These are phyloP conservation scores for Ectropis grisescens DNA, from an alignment of 1,140 invertebrate genomes.

Conservation along the genomic window DNA sequence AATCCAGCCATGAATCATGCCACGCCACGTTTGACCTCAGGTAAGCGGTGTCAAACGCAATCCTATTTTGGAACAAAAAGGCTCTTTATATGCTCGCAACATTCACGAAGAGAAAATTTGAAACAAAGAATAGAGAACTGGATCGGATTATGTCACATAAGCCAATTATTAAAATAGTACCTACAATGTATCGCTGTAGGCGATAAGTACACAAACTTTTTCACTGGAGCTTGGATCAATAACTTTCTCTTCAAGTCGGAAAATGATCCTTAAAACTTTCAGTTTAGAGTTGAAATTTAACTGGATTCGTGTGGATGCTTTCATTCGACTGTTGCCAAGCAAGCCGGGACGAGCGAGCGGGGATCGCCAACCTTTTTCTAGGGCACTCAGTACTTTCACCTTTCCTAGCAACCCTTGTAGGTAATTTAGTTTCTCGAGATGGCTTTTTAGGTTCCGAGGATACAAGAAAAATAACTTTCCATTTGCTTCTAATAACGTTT, in stretches of 20 bases:
- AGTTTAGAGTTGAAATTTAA: slow-evolving; percentile 11
- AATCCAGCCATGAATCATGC: no score
- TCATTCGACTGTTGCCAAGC: slow-evolving; percentile 59
- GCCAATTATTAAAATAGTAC: slow-evolving; percentile 39
- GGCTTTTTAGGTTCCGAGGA: no score
- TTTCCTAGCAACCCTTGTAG: no score
- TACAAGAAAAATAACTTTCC: no score
- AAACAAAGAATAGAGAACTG: no score
- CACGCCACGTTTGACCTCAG: no score
- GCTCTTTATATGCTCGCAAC: no score
- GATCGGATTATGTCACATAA: slow-evolving; percentile 4
- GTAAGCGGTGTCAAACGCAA: no score
- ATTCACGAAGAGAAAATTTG: no score
- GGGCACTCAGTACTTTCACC: slow-evolving; percentile 42
- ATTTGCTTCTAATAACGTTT: no score
- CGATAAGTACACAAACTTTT: slow-evolving; percentile 41
- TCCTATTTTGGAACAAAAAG: no score
- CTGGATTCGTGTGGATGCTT: slow-evolving; percentile 17
- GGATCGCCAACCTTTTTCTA: slow-evolving; percentile 58
- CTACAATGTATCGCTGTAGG: slow-evolving; percentile 24
- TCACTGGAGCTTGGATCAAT: slow-evolving; percentile 41
- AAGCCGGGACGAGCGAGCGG: slow-evolving; percentile 23
- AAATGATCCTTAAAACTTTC: slow-evolving; percentile 5
- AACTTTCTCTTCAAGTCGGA: slow-evolving; percentile 9
- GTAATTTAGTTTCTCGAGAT: no score